phyloP scores from a whole-genome alignment of 2,888 invertebrate species.

The Aleiodes leptofemur region DNA sequence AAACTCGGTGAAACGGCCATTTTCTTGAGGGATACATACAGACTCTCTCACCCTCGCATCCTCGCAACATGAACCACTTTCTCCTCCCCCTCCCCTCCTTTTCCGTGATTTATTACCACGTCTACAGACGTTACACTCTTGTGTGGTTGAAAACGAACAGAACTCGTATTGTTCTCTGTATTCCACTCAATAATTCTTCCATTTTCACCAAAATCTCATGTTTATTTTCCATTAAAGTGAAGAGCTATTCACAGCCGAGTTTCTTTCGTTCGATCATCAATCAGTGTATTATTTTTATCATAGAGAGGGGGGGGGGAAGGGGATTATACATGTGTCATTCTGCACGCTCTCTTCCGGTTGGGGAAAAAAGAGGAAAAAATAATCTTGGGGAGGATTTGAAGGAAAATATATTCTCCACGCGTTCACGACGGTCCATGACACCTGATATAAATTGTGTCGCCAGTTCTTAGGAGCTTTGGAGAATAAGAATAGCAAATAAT shows the following conservation, averaged over 20 bases:
- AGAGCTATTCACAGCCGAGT: not conserved
- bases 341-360: slow-evolving; percentile 25
- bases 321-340: not conserved
- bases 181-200: too few species aligned
- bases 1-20: too few species aligned
- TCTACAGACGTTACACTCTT: too few species aligned
- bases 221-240: not conserved
- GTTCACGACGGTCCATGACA: slow-evolving; percentile 19
- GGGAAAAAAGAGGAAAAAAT: not conserved
- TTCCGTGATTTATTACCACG: too few species aligned
- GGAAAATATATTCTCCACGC: not conserved
- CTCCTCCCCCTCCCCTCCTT: too few species aligned
- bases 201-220: not conserved
- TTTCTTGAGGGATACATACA: too few species aligned
- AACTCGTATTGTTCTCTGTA: too few species aligned
- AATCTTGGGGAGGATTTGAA: slow-evolving; percentile 1
- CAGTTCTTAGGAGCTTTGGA: not conserved
- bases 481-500: not conserved
- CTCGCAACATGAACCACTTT: too few species aligned
- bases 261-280: not conserved
- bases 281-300: slow-evolving; percentile 30
- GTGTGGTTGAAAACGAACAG: too few species aligned
- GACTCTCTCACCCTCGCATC: too few species aligned
- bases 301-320: too few species aligned
- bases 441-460: slow-evolving; percentile 15